These are phyloP conservation scores for Pelecanus crispus DNA, from an alignment of 2,113 vertebrate species.

Conservation along the genomic window DNA sequence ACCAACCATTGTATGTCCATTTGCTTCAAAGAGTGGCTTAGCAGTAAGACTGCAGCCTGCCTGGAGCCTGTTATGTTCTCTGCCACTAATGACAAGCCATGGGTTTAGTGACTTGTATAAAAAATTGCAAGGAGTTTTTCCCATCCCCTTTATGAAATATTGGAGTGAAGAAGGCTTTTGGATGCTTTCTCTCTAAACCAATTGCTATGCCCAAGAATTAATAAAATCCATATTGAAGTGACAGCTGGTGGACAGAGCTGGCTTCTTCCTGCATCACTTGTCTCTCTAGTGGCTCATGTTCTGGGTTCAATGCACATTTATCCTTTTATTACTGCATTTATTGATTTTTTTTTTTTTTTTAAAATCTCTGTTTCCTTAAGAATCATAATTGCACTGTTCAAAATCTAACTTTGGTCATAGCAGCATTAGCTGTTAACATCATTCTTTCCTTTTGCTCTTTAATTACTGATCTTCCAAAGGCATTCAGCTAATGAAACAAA, in stretches of 20 bases:
- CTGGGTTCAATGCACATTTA: slow-evolving; percentile 37
- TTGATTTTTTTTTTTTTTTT: slow-evolving; percentile 8
- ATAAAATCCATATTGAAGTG: slow-evolving; percentile 66
- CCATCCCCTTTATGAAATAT: background rate
- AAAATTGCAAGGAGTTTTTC: background rate
- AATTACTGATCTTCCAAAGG: slow-evolving; percentile 31
- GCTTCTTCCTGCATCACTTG: slow-evolving; percentile 40
- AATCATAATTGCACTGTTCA: background rate
- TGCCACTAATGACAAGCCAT: background rate
- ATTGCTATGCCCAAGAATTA: slow-evolving; percentile 44
- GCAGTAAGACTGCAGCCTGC: background rate
- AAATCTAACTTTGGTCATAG: background rate
- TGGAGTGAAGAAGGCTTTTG: background rate
- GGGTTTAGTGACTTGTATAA: background rate
- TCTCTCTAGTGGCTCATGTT: slow-evolving; percentile 55
- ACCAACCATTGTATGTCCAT: background rate
- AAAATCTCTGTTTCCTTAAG: slow-evolving; percentile 7
- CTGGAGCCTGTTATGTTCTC: background rate
- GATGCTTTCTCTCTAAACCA: background rate
- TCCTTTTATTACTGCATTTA: slow-evolving; percentile 38
- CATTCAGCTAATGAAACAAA: background rate
- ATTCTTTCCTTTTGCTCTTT: background rate
- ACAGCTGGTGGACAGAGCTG: slow-evolving; percentile 55
- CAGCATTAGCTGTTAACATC: background rate
- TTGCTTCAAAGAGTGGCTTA: background rate